Percentiles rank a stretch among this genome's conserved stretches.
These are phyloP conservation scores for Ypsolopha scabrella DNA, from an alignment of 2,888 invertebrate genomes.

Conservation along the genomic window DNA sequence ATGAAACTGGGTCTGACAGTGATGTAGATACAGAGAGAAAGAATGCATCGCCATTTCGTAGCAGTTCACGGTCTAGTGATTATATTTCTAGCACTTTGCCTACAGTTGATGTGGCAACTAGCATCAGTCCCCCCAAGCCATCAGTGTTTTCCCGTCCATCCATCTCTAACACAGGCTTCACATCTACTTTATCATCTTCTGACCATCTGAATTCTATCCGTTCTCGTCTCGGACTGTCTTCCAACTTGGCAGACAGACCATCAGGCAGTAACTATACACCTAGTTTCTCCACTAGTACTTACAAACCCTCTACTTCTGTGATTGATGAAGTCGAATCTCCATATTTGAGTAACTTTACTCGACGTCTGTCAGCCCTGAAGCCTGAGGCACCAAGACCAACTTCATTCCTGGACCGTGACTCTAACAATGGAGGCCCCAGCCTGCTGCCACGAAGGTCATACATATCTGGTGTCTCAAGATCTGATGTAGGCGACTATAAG, in stretches of 20 bases:
- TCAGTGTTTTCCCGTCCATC: slow-evolving; percentile 54
- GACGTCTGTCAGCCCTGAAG: slow-evolving; percentile 65
- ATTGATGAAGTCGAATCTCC: slow-evolving; percentile 74
- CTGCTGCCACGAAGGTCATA: slow-evolving; percentile 47
- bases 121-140: slow-evolving; percentile 37
- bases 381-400: slow-evolving; percentile 40
- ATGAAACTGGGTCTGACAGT: slow-evolving; percentile 79
- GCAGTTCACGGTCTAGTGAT: slow-evolving; percentile 50
- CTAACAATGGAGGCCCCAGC: slow-evolving; percentile 44
- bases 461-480: slow-evolving; percentile 41
- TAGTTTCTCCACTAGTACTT: slow-evolving; percentile 34
- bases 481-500: slow-evolving; percentile 51
- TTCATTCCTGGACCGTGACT: slow-evolving; percentile 40
- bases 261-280: slow-evolving; percentile 36
- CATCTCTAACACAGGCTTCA: slow-evolving; percentile 37
- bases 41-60: slow-evolving; percentile 40
- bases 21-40: slow-evolving; percentile 71
- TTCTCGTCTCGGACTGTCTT: slow-evolving; percentile 66
- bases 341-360: slow-evolving; percentile 78
- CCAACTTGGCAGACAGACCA: slow-evolving; percentile 45
- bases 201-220: slow-evolving; percentile 72
- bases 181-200: slow-evolving; percentile 42
- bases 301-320: slow-evolving; percentile 45
- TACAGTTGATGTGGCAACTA: slow-evolving; percentile 31
- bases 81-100: slow-evolving; percentile 54